Evolutionary conservation across 30 jellyfish, hydroid and myxozoan species (phyloP).

Genomic region (Hydra vulgaris): DNA sequence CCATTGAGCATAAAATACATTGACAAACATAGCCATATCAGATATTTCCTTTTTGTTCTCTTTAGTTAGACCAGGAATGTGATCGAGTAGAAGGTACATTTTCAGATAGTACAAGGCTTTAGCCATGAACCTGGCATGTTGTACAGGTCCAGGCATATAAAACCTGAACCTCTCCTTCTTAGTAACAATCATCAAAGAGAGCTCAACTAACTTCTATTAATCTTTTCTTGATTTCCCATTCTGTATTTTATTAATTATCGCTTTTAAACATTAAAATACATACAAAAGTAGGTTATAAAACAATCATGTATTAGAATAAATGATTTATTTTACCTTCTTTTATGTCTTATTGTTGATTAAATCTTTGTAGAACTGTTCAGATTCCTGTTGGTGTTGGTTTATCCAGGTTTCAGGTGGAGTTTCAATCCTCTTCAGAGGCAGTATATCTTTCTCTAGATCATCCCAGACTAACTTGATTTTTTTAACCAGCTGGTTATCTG

Average conservation of each 20-base stretch:
- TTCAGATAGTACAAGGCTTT: not conserved
- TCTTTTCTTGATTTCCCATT: not conserved
- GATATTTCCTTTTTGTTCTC: not conserved
- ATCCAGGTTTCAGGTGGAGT: not conserved
- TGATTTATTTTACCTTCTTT: not conserved
- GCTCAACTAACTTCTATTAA: not conserved
- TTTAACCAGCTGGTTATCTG: not conserved
- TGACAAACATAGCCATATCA: not conserved
- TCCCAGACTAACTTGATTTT: not conserved
- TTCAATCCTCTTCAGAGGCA: not conserved
- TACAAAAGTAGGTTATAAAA: not conserved
- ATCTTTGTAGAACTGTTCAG: not conserved
- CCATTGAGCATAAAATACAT: not conserved
- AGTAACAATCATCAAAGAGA: not conserved
- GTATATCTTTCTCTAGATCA: not conserved
- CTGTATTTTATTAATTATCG: not conserved
- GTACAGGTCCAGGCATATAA: not conserved
- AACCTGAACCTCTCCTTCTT: not conserved
- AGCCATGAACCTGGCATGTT: not conserved
- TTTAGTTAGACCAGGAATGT: not conserved
- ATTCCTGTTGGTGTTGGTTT: not conserved
- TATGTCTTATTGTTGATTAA: not conserved
- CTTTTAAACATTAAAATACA: not conserved
- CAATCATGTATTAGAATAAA: not conserved
- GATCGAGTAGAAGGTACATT: not conserved